Percentiles rank a stretch among this genome's conserved stretches.
Evolutionary conservation across 2,113 vertebrate genomes (phyloP).

Genomic region (Camarhynchus parvulus): DNA sequence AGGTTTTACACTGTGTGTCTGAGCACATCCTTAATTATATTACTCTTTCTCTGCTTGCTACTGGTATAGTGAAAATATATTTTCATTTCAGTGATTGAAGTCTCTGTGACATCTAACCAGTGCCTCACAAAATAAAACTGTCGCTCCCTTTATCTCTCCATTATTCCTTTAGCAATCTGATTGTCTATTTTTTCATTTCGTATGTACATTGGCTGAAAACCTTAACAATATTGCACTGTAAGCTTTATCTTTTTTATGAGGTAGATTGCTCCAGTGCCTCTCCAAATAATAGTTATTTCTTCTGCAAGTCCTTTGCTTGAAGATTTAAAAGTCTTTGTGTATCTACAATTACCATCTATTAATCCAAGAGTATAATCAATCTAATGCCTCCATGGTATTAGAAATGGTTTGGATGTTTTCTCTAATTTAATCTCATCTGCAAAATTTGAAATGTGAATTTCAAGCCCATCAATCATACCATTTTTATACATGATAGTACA

Average conservation of each 20-base stretch:
- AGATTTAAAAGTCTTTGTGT: constrained; percentile 8
- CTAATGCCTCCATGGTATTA: neutral
- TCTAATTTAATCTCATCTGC: constrained; percentile 42
- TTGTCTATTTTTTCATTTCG: constrained; percentile 54
- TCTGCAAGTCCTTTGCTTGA: constrained; percentile 5
- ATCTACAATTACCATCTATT: constrained; percentile 40
- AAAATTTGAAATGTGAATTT: constrained; percentile 30
- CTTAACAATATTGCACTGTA: constrained; percentile 3
- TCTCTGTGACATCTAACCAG: neutral
- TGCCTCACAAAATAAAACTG: constrained; percentile 15
- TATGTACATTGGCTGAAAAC: constrained; percentile 42
- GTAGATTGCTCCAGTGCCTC: neutral
- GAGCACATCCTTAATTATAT: neutral
- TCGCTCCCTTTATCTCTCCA: constrained; percentile 7
- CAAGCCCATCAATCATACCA: neutral
- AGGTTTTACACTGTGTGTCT: neutral
- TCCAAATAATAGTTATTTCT: constrained; percentile 36
- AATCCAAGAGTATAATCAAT: constrained; percentile 35
- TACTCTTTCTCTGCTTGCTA: neutral
- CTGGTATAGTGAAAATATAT: neutral
- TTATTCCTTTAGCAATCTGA: constrained; percentile 53
- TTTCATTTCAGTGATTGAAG: constrained; percentile 23
- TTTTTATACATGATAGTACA: neutral
- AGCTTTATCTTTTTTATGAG: constrained; percentile 31
- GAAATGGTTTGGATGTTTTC: neutral